Evolutionary conservation across 64 coral and sea anemone genomes (phyloP), one percentile per base, ranked within the genome.

Genomic region (Montipora foliosa): DNA sequence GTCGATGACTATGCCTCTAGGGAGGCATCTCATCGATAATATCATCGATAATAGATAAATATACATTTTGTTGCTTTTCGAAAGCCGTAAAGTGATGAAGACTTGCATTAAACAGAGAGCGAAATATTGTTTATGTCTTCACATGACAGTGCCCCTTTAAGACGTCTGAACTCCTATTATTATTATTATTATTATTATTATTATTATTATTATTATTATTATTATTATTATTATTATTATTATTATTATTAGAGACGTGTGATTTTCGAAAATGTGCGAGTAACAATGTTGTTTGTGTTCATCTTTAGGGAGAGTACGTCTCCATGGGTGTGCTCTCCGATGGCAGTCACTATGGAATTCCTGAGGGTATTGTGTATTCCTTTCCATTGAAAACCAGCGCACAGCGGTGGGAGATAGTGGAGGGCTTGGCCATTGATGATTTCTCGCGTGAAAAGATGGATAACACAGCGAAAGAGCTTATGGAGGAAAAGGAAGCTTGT

Each of bases 381-480:
- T 94, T 92, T 53, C 98, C 98, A 51, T 57, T 96, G 78, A 87
- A 46, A 11, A 96, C 88, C 61, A 51, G 16, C 8, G 0, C 8
- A 5, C 67, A 99, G 47, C 44, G 72, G 80, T 99, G 92, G 89
- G 21, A 76, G 22, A 94, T 99, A 49, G 95, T 99, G 2, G 78
- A 91, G 10, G 98, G 92, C 2, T 62, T 99, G 67, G 1, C 60
- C 45, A 92, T 99, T 87, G 85, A 93, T 76, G 89, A 96, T 64
- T 99, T 99, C 78, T 94, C 98, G 15, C 92, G 98, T 25, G 78
- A 89, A 44, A 99, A 96, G 79, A 99, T 99, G 98, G 95, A 99
- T 78, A 83, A 89, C 0, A 99, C 98, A 6, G 95, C 98, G 49
- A 91, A 96, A 78, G 98, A 99, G 81, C 76, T 99, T 45, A 4